Base-by-base conservation (phyloP, 2,888 invertebrate species). In the Epinotia brunnichana region DNA sequence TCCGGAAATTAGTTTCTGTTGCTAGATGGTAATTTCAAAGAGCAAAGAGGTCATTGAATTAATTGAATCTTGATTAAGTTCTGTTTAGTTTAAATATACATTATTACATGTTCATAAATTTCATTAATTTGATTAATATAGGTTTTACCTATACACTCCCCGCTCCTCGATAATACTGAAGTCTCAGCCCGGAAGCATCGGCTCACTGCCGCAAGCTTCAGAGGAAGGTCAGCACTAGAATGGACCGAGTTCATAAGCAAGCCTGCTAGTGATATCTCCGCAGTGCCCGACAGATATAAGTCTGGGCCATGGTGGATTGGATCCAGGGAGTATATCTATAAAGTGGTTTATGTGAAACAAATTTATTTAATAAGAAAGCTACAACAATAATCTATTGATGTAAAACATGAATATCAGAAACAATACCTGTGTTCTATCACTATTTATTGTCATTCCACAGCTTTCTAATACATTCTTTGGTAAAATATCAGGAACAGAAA, bases 161-260 rank as follows among this genome's bases (percentile, higher is more conserved):
- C 95, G 95, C 88, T 99, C 98, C 82, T 97, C 96, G 29, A 95
- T 89, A 35, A 95, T 78, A 80, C 95, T 0, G 98, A 98, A 39
- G 96, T 95, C 93, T 99, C 99, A 11, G 98, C 98, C 80, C 99
- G 94, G 84, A 95, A 99, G 86, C 99, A 99, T 80, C 98, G 94
- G 90, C 98, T 97, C 41, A 98, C 96, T 57, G 98, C 96, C 76
- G 95, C 95, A 70, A 98, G 88, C 88, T 96, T 97, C 35, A 96
- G 76, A 0, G 98, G 98, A 64, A 98, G 91, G 54, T 95, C 88
- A 19, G 90, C 78, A 73, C 88, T 83, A 0, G 82, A 53, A 72
- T 96, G 90, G 21, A 90, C 79, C 74, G 94, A 93, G 82, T 96
- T 94, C 78, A 94, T 94, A 76, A 97, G 91, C 76, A 95, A 95